phyloP scores from a whole-genome alignment of 1,140 invertebrate species.

The Ridgeia piscesae region DNA sequence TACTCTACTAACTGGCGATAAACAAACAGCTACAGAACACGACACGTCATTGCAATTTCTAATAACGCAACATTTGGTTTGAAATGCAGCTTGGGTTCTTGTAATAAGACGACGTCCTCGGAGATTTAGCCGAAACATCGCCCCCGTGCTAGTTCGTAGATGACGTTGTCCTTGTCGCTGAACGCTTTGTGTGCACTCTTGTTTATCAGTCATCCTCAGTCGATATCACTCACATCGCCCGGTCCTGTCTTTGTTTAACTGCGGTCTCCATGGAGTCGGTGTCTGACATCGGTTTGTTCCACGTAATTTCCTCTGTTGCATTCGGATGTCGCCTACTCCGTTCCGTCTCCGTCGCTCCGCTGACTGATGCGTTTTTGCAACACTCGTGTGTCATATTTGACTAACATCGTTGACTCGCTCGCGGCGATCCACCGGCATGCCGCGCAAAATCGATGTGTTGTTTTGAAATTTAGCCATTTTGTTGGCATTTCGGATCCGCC shows the following conservation, averaged over 20 bases:
- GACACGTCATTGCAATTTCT: not conserved
- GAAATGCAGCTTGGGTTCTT: not conserved
- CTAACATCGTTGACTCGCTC: not conserved
- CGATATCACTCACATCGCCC: not conserved
- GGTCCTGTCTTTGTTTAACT: not conserved
- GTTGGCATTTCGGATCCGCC: not conserved
- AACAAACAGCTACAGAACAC: not conserved
- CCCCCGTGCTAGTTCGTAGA: not conserved
- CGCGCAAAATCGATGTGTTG: not conserved
- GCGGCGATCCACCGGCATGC: not conserved
- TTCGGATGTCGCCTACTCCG: not conserved
- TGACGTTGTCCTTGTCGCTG: not conserved
- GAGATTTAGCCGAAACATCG: not conserved
- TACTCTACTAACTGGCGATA: too few species aligned
- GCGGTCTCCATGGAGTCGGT: not conserved
- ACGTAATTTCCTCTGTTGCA: not conserved
- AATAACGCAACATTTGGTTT: not conserved
- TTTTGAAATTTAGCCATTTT: not conserved
- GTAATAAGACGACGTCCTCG: not conserved
- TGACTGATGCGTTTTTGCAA: not conserved
- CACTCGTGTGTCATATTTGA: not conserved
- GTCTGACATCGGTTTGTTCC: not conserved
- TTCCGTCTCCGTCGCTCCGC: not conserved
- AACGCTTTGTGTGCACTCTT: not conserved
- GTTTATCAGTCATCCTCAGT: not conserved